Conservation (phyloP, 2,113 vertebrate genomes). For the Halichoeres trimaculatus region DNA sequence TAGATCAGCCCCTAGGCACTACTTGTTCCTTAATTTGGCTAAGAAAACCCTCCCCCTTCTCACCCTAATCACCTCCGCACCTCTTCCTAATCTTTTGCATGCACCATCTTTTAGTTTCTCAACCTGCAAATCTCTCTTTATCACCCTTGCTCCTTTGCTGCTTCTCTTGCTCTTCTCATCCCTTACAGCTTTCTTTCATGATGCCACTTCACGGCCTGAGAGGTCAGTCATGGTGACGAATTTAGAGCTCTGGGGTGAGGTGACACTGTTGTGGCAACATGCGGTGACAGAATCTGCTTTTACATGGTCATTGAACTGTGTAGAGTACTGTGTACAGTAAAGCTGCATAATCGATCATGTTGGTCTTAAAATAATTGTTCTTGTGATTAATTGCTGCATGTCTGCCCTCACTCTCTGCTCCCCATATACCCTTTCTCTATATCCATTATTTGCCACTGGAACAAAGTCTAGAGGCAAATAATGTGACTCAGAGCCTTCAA, state of each 20-base stretch:
- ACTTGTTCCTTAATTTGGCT: conserved; percentile 66
- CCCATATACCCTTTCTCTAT: too few species aligned
- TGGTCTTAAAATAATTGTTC: too few species aligned
- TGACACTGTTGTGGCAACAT: conserved; percentile 45
- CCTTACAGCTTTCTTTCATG: not conserved
- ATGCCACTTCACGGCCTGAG: not conserved
- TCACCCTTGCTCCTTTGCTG: not conserved
- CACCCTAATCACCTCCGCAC: conserved; percentile 61
- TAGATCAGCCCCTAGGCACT: conserved; percentile 68
- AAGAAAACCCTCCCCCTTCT: conserved; percentile 32
- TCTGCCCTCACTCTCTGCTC: too few species aligned
- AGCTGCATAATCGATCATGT: too few species aligned
- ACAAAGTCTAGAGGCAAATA: too few species aligned
- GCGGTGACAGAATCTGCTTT: not conserved
- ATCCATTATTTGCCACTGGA: too few species aligned
- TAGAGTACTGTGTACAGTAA: too few species aligned
- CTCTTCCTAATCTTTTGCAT: conserved; percentile 49
- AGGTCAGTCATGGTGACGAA: conserved; percentile 25
- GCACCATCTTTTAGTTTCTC: conserved; percentile 40
- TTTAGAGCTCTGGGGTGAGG: conserved; percentile 40
- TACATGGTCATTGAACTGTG: conserved; percentile 14
- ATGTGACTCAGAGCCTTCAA: too few species aligned
- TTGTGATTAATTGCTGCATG: too few species aligned
- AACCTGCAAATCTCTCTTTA: conserved; percentile 15
- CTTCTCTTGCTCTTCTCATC: conserved; percentile 30